Percentiles rank a stretch among this genome's conserved stretches.
Conservation (phyloP, 2,888 invertebrate genomes). For the Orthonychiurus folsomi region DNA sequence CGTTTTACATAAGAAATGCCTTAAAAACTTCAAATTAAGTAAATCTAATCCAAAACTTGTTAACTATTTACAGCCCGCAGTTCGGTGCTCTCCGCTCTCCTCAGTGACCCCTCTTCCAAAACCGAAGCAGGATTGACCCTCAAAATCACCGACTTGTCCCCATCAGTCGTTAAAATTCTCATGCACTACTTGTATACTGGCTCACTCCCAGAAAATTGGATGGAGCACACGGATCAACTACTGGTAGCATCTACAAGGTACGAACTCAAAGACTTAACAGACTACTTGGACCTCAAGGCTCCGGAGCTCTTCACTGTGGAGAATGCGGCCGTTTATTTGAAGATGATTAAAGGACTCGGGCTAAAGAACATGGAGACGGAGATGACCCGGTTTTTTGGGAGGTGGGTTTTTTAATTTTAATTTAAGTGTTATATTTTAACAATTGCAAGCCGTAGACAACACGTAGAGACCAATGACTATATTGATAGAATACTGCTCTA, state of each 20-base stretch:
- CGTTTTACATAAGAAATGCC: too few species aligned
- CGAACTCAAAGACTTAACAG: not conserved
- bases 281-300: not conserved
- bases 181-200: not conserved
- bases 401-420: not conserved
- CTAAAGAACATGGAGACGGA: not conserved
- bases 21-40: too few species aligned
- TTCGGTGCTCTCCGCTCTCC: too few species aligned
- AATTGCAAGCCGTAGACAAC: not conserved
- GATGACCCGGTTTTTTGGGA: not conserved
- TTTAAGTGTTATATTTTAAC: too few species aligned
- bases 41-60: too few species aligned
- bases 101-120: too few species aligned
- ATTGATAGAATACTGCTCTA: not conserved
- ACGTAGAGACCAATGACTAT: not conserved
- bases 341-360: not conserved
- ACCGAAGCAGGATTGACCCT: too few species aligned
- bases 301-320: not conserved
- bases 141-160: not conserved
- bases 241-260: not conserved
- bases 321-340: not conserved
- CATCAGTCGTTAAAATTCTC: not conserved
- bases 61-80: too few species aligned
- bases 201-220: not conserved
- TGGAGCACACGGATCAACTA: not conserved